Conservation (phyloP, 2,888 invertebrate species). For the Drosophila colorata region DNA sequence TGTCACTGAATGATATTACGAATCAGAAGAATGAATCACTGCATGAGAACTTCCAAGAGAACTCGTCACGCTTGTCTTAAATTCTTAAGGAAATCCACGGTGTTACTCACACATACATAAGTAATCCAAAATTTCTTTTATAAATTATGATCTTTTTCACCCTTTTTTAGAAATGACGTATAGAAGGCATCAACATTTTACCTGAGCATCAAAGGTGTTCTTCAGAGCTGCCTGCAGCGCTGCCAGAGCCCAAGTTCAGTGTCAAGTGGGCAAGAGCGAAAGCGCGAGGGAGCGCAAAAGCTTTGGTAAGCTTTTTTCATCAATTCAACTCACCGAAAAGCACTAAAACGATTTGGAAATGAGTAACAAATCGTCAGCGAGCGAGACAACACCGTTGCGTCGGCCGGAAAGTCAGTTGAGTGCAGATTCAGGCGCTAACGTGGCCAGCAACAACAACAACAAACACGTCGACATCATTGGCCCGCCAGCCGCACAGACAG, state of each 20-base stretch:
- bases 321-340: conserved; percentile 31
- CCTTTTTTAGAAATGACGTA: conserved; percentile 27
- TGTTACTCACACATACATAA: conserved; percentile 54
- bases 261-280: conserved; percentile 43
- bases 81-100: conserved; percentile 46
- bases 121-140: conserved; percentile 9
- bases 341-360: conserved; percentile 62
- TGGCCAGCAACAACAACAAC: conserved; percentile 48
- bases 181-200: conserved; percentile 27
- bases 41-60: conserved; percentile 5
- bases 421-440: conserved; percentile 53
- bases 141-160: conserved; percentile 19
- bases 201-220: conserved; percentile 23
- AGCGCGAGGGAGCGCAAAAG: conserved; percentile 21
- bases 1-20: conserved; percentile 6
- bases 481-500: conserved; percentile 31
- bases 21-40: conserved; percentile 43
- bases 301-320: conserved; percentile 46
- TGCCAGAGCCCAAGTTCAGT: conserved; percentile 66
- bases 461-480: conserved; percentile 26
- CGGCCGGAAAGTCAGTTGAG: conserved; percentile 74
- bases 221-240: conserved; percentile 16
- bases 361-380: conserved; percentile 84
- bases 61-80: conserved; percentile 37
- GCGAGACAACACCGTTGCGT: conserved; percentile 85